phyloP scores from a whole-genome alignment of 2,888 invertebrate species.

The Microchrysa polita region DNA sequence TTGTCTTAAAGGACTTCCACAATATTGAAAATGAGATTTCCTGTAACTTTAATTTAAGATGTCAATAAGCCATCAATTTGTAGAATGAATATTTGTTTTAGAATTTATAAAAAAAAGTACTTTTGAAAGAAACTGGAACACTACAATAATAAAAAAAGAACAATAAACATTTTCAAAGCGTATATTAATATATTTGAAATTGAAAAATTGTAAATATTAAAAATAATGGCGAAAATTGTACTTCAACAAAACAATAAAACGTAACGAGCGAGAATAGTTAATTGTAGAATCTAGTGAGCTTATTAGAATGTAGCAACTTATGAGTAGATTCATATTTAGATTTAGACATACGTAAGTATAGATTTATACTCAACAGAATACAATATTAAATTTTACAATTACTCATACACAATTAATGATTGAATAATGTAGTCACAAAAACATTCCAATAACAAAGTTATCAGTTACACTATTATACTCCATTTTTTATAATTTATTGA shows the following conservation, averaged over 20 bases:
- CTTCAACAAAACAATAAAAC: no score
- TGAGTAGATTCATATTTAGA: constrained; percentile 7
- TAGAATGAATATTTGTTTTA: no score
- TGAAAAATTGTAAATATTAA: constrained; percentile 23
- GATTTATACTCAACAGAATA: not conserved
- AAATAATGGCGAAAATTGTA: not conserved
- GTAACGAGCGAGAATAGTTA: not conserved
- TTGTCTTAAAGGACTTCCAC: no score
- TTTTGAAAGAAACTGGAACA: no score
- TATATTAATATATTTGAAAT: not conserved
- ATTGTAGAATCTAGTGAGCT: constrained; percentile 38
- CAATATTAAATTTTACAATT: not conserved
- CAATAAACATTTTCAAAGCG: not conserved
- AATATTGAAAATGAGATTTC: no score
- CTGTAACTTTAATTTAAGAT: no score
- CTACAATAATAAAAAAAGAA: no score
- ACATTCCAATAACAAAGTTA: not conserved
- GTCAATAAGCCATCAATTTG: no score
- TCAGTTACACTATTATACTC: not conserved
- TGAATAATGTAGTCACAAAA: not conserved
- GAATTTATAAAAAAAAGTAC: no score
- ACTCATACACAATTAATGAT: not conserved
- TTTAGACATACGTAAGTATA: no score
- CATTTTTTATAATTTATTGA: no score
- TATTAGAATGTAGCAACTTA: constrained; percentile 22